Base-by-base conservation (phyloP, 2,113 vertebrate genomes). In the Perca schrenkii region DNA sequence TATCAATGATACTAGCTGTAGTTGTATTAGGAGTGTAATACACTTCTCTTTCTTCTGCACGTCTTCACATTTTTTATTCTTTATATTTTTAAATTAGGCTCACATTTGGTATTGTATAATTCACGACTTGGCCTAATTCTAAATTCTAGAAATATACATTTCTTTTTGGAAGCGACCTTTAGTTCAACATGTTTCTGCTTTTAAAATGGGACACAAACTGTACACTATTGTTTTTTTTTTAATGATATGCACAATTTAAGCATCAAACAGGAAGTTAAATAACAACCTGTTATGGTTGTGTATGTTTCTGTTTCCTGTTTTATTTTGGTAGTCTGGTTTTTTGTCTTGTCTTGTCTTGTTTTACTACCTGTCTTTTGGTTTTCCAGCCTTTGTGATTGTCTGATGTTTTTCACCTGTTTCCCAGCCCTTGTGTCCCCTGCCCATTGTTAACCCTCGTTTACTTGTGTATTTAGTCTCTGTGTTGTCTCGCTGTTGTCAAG, bases 211-310 rank as follows among this genome's bases (percentile, higher is more conserved):
- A 22, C 13, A 70, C 46, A 52, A 14, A 57, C 2, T 68, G 13
- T 7, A 8, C 22, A 25, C 25, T 8, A 2, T 73, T 66, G 28
- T 43, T 74, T n/a, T 63, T 71, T n/a, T 78, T 3, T 62, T 31
- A 58, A 63, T 73, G n/a, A 34, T 21, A 60, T 17, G 43, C 60
- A 80, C 34, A 76, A 70, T 63, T 64, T 56, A 57, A 50, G 4
- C 58, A 78, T 65, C 52, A 75, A 63, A 28, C 49, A 74, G 60
- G 31, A 64, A 72, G 65, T 54, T 19, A 57, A 36, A 67, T 40
- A 62, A 34, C 53, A 53, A 47, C 60, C 79, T 58, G 53, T n/a
- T 60, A 28, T 28, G 28, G 28, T 28, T 28, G 28, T 28, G 28
- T 2, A 28, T 28, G 28, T 28, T 28, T 28, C 28, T 28, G 28